Base-by-base conservation (phyloP, 2,888 invertebrate species). In the Scaptomyza tumidula region DNA sequence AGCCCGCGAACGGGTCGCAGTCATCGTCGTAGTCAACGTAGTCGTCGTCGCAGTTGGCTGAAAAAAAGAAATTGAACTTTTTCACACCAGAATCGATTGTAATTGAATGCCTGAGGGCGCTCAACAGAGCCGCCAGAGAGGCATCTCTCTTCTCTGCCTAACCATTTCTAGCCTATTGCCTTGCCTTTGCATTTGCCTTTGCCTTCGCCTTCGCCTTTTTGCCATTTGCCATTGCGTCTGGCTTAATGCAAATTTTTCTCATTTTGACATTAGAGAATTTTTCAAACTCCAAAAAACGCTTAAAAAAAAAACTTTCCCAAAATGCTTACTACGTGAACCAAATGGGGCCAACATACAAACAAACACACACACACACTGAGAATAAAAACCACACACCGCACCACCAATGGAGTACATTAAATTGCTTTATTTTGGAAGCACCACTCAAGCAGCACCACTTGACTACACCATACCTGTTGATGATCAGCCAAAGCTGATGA, bases 11-110 rank as follows among this genome's bases (percentile, higher is more conserved):
- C 86, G 74, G 86, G 74, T 82, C 80, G 62, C 50, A 50, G 62
- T 63, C 62, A 64, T 63, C 43, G 71, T 53, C 74, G 66, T 31
- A 55, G 61, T 49, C 33, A 49, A 33, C 46, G 14, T 33, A 61
- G 71, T 31, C 59, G 19, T 19, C 3, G 53, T 72, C 59, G 72
- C 62, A 75, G 75, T 77, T 73, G 64, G 73, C 74, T 60, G 54
- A 68, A 83, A 87, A 89, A 10, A 87, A 86, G 86, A 90, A 90
- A 89, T 90, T 89, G 90, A 88, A 90, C 90, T 88, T 90, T 89
- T 89, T 89, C 90, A 89, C 90, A 89, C 90, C 86, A 90, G 90
- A 89, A 90, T 89, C 89, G 90, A 90, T 89, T 88, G 86, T 90
- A 89, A 89, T 90, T 89, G 89, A 90, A 89, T 89, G 89, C 90